A percentile compares a stretch with the other conserved stretches of the same genome.
phyloP scores from a whole-genome alignment of 2,797 vertebrate genomes.

The Distichodus sexfasciatus region DNA sequence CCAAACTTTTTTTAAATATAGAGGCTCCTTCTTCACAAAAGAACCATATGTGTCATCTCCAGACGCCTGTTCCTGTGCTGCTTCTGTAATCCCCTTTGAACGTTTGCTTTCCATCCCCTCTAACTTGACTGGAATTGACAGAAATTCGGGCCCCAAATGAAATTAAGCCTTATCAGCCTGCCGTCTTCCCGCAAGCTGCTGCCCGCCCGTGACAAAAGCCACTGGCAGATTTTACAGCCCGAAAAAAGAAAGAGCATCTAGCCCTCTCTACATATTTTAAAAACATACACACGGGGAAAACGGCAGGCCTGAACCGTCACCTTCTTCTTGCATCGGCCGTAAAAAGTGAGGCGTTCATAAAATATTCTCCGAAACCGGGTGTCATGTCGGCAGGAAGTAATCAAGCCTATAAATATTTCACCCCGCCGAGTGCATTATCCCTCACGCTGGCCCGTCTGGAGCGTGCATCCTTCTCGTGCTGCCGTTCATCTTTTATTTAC shows the following conservation, averaged over 20 bases:
- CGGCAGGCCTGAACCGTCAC: no score
- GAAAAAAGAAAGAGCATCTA: conserved; percentile 1
- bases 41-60: not conserved
- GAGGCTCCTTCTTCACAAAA: not conserved
- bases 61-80: not conserved
- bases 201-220: conserved; percentile 23
- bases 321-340: not conserved
- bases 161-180: conserved; percentile 45
- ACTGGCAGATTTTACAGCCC: not conserved
- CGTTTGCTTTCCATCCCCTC: conserved; percentile 28
- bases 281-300: no score
- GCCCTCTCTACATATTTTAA: not conserved
- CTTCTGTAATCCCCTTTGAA: not conserved
- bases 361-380: conserved; percentile 50
- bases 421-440: conserved; percentile 50
- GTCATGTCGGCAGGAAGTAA: conserved; percentile 57
- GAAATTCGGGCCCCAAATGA: conserved; percentile 46
- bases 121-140: conserved; percentile 49
- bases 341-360: conserved; percentile 26
- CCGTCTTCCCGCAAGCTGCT: conserved; percentile 22
- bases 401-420: conserved; percentile 74
- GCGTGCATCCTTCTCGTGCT: conserved; percentile 59
- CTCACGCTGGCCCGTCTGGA: conserved; percentile 60
- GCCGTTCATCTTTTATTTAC: conserved; percentile 73
- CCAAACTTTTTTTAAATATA: no score